Percentiles rank a stretch among this genome's conserved stretches.
These are phyloP conservation scores for Prionailurus bengalensis DNA, from an alignment of 2,113 vertebrate genomes.

Conservation along the genomic window DNA sequence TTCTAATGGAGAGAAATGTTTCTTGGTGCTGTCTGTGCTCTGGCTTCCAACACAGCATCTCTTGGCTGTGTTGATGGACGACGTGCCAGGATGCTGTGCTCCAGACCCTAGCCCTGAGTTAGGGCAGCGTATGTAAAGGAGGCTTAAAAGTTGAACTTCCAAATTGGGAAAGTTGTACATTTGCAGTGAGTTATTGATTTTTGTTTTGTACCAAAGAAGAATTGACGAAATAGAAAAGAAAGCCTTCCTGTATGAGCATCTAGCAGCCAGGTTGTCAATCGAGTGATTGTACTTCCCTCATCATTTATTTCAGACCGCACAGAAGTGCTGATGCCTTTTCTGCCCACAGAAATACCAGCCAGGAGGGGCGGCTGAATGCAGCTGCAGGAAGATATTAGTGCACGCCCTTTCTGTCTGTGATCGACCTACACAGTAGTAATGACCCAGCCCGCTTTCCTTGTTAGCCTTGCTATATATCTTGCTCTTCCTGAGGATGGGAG, in stretches of 20 bases:
- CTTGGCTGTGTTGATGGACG: background rate
- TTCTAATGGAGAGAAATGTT: background rate
- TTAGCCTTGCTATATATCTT: background rate
- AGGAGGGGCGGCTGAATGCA: background rate
- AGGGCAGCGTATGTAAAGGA: background rate
- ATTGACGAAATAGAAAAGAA: background rate
- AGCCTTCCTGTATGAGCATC: background rate
- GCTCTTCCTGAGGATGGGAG: background rate
- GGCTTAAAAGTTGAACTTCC: conserved; percentile 33
- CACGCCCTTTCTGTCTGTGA: background rate
- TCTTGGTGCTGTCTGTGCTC: background rate
- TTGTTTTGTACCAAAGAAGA: conserved; percentile 40
- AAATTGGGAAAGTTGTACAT: conserved; percentile 51
- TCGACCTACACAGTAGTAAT: no score
- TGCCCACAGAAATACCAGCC: background rate
- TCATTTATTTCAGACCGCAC: background rate
- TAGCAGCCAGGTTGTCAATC: background rate
- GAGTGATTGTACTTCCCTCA: background rate
- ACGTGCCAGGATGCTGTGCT: background rate
- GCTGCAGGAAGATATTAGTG: background rate
- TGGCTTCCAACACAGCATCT: background rate
- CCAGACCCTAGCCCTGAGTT: background rate
- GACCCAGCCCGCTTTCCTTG: background rate
- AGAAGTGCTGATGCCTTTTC: background rate
- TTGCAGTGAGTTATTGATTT: conserved; percentile 62